Evolutionary conservation across 1,140 invertebrate species (phyloP).

Genomic region (Dolichoris vasculosae): DNA sequence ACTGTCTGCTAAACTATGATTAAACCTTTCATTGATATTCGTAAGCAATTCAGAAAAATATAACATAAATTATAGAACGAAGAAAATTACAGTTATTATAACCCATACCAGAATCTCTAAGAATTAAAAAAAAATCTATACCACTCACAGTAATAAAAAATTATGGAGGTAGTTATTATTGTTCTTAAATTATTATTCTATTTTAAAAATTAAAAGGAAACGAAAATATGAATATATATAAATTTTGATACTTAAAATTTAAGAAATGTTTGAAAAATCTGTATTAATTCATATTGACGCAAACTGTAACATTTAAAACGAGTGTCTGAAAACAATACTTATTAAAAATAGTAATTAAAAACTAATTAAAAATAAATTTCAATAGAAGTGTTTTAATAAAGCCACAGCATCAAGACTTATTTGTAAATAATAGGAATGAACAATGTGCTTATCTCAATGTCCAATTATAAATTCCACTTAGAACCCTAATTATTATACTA

Average conservation of each 20-base stretch:
- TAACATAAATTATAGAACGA: slow-evolving; percentile 31
- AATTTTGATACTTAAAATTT: too few relatives aligned
- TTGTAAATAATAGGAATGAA: not conserved
- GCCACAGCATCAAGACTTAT: not conserved
- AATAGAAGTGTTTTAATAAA: not conserved
- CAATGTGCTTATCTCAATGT: too few relatives aligned
- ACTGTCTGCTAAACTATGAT: slow-evolving; percentile 25
- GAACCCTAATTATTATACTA: not conserved
- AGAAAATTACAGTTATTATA: slow-evolving; percentile 31
- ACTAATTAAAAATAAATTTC: not conserved
- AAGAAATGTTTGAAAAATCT: too few relatives aligned
- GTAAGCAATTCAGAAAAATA: slow-evolving; percentile 7
- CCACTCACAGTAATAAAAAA: not conserved
- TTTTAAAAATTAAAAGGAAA: too few relatives aligned
- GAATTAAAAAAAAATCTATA: slow-evolving; percentile 6
- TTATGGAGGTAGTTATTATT: too few relatives aligned
- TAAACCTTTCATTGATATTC: slow-evolving; percentile 35
- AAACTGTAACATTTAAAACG: not conserved
- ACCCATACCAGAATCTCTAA: slow-evolving; percentile 13
- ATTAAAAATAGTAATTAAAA: not conserved
- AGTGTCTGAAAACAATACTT: not conserved
- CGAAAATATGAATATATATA: too few relatives aligned
- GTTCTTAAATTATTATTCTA: too few relatives aligned
- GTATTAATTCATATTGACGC: too few relatives aligned
- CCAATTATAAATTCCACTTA: too few relatives aligned